A percentile compares a stretch with the other conserved stretches of the same genome.
phyloP scores from a whole-genome alignment of 1,140 invertebrate genomes.

The Temnothorax nylanderi region DNA sequence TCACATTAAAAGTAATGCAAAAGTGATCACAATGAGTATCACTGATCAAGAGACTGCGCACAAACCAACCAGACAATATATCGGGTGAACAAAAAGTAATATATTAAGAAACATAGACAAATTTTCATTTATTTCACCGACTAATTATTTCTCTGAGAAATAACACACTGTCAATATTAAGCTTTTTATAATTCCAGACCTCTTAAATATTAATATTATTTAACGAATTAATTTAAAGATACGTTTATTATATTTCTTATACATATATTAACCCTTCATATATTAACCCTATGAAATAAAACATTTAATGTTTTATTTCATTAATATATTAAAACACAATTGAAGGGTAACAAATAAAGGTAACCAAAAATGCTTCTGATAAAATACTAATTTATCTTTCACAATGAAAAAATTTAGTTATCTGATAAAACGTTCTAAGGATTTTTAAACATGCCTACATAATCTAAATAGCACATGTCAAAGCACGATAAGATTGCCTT shows the following conservation, averaged over 20 bases:
- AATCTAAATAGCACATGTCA: not conserved
- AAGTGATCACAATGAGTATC: constrained; percentile 9
- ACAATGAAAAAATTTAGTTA: not conserved
- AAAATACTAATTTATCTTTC: not conserved
- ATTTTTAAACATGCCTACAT: not conserved
- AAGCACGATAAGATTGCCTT: not conserved
- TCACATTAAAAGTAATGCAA: not conserved
- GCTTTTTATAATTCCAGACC: not conserved
- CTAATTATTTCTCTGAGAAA: not conserved
- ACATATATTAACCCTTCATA: not conserved
- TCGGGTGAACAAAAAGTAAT: constrained; percentile 20
- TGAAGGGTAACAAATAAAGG: not conserved
- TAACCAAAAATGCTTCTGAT: not conserved
- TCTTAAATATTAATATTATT: not conserved
- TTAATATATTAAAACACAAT: too few relatives aligned
- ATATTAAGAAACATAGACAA: not conserved
- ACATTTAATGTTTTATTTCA: not conserved
- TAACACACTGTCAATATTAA: not conserved
- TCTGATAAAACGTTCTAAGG: not conserved
- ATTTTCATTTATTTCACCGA: not conserved
- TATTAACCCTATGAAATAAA: not conserved
- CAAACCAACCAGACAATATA: not conserved
- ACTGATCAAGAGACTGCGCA: constrained; percentile 35
- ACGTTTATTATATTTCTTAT: not conserved
- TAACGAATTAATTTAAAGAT: not conserved